These are phyloP conservation scores for Leptinotarsa tumamoca DNA, from an alignment of 2,888 invertebrate genomes.

Conservation along the genomic window DNA sequence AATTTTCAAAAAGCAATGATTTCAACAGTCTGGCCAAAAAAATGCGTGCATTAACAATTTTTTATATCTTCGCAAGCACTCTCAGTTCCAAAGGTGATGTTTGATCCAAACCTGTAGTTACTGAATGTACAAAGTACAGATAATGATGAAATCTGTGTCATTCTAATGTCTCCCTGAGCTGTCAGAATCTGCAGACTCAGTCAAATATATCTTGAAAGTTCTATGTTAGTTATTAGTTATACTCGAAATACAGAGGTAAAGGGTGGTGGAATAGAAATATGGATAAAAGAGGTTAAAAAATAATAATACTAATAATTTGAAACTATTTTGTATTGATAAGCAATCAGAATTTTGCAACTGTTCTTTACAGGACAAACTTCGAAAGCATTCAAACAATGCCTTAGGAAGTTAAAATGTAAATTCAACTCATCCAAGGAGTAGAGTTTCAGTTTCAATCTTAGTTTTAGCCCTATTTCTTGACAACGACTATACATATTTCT, in stretches of 20 bases:
- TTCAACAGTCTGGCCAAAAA: neutral
- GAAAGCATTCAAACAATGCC: neutral
- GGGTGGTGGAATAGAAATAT: neutral
- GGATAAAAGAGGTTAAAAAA: neutral
- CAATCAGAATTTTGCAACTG: neutral
- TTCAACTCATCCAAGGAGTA: no score
- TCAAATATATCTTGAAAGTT: neutral
- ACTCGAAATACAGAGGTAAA: neutral
- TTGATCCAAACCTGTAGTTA: neutral
- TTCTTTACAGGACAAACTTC: neutral
- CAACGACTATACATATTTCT: no score
- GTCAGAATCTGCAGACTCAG: neutral
- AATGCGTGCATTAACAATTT: neutral
- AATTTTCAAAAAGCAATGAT: no score
- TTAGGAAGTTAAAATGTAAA: no score
- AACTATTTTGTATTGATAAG: neutral
- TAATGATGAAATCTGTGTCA: neutral
- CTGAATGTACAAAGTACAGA: neutral
- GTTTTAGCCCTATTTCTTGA: no score
- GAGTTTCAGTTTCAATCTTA: neutral
- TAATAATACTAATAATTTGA: neutral
- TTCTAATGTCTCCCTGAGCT: neutral
- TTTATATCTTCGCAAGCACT: slow-evolving; percentile 9
- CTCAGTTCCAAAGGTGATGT: neutral
- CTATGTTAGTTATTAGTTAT: neutral